Percentiles rank a stretch among this genome's conserved stretches.
phyloP scores from a whole-genome alignment of 2,888 invertebrate species.

The Glyphotaelius pellucidus region DNA sequence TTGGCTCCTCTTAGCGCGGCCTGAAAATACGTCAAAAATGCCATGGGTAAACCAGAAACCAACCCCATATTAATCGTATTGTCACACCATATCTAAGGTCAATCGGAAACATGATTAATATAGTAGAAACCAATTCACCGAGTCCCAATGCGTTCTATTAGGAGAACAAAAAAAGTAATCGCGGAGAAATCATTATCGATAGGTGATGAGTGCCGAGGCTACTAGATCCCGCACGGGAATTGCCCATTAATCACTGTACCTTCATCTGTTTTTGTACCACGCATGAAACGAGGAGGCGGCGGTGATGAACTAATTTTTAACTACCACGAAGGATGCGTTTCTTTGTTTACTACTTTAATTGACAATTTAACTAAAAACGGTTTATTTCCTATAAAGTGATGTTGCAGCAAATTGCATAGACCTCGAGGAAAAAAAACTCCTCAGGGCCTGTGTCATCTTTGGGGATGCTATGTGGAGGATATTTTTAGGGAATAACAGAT shows the following conservation, averaged over 20 bases:
- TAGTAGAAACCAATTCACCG: neutral
- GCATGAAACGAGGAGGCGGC: neutral
- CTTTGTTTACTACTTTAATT: neutral
- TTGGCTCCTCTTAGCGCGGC: too few relatives aligned
- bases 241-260: constrained; percentile 44
- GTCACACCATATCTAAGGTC: neutral
- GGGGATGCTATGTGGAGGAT: too few relatives aligned
- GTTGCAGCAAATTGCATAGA: too few relatives aligned
- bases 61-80: neutral
- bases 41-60: neutral
- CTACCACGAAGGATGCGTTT: neutral
- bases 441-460: too few relatives aligned
- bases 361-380: too few relatives aligned
- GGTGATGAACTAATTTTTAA: neutral
- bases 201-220: constrained; percentile 28
- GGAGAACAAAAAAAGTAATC: constrained; percentile 47
- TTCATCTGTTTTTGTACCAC: constrained; percentile 44
- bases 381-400: too few relatives aligned
- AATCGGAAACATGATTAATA: neutral
- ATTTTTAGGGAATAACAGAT: too few relatives aligned
- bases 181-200: constrained; percentile 38
- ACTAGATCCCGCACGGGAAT: constrained; percentile 32
- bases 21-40: neutral
- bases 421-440: too few relatives aligned
- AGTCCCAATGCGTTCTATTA: constrained; percentile 21